Base-by-base conservation (phyloP, 2,797 vertebrate genomes). In the Acestrorhynchus altus region DNA sequence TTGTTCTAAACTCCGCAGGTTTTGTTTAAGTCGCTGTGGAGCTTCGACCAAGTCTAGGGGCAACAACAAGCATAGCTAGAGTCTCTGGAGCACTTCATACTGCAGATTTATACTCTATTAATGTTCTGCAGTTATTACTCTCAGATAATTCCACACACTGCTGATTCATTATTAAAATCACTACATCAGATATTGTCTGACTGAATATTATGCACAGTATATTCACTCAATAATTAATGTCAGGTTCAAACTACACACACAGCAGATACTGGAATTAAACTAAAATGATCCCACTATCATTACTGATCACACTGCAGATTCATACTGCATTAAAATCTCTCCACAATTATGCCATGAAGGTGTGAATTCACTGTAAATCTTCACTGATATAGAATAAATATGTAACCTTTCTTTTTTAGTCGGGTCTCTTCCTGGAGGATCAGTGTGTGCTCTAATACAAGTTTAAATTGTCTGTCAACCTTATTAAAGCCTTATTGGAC, bases 31-130 rank as follows among this genome's bases (percentile, higher is more conserved):
- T 74, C 90, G 87, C 93, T 94, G 91, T 93, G 92, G 92, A 94
- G 93, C 93, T 93, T 92, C 83, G 92, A 94, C 93, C 93, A 94
- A 94, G 93, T 94, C 88, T 31, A 92, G 89, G 87, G 92, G 85
- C 93, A 81, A 76, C 87, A 91, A 89, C 91, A 28, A 51, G 18
- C 4, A 35, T 28, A 7, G 7, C n/a, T 11, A 31, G 10, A 42
- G 51, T 20, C 51, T 52, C n/a, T 52, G 11, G 1, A 18, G 5
- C 13, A 22, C 20, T 28, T 26, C 51, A 9, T 10, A 47, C 46
- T 47, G 46, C 1, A 51, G 18, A 51, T 51, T 51, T 6, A 51
- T 51, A 51, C 16, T n/a, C 18, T 5, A 54, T 54, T 54, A 22
- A 54, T 11, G 24, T 56, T 56, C 9, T 4, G 24, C 20, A 24